Conservation (phyloP, 1,140 invertebrate species). For the Trissolcus basalis region DNA sequence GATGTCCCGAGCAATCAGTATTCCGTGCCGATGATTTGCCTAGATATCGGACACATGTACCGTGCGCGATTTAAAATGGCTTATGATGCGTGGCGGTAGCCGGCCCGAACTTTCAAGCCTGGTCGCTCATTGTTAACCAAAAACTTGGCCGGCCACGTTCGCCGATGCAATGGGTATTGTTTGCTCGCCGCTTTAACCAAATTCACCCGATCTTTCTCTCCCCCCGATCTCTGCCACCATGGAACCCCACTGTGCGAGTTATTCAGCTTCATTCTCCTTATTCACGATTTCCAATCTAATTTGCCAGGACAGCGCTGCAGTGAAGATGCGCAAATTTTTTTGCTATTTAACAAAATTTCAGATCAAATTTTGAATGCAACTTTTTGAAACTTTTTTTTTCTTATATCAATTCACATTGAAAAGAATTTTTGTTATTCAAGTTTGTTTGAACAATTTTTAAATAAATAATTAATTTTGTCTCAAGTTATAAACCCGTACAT, state of each 20-base stretch:
- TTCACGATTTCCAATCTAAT: slow-evolving; percentile 73
- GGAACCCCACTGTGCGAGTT: slow-evolving; percentile 69
- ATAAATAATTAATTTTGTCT: too few species aligned
- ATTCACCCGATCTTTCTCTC: slow-evolving; percentile 7
- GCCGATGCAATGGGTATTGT: slow-evolving; percentile 39
- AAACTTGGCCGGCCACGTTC: slow-evolving; percentile 12
- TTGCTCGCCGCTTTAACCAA: slow-evolving; percentile 42
- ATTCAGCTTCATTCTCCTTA: slow-evolving; percentile 71
- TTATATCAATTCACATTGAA: too few species aligned
- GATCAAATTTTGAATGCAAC: too few species aligned
- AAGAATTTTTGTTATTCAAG: too few species aligned
- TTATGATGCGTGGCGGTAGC: slow-evolving; percentile 46
- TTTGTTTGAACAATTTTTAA: too few species aligned
- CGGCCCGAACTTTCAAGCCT: slow-evolving; percentile 54
- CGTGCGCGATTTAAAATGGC: slow-evolving; percentile 51
- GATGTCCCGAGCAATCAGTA: slow-evolving; percentile 45
- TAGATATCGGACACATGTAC: slow-evolving; percentile 54
- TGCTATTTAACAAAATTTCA: too few species aligned
- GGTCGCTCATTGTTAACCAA: slow-evolving; percentile 56
- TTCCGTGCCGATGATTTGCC: slow-evolving; percentile 47
- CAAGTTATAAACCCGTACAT: too few species aligned
- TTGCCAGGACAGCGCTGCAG: slow-evolving; percentile 70
- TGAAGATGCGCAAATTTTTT: not conserved
- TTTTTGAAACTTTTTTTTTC: too few species aligned
- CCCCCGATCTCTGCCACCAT: not conserved